Evolutionary conservation across 2,888 invertebrate genomes (phyloP).

Genomic region (Chrysotoxum bicinctum): DNA sequence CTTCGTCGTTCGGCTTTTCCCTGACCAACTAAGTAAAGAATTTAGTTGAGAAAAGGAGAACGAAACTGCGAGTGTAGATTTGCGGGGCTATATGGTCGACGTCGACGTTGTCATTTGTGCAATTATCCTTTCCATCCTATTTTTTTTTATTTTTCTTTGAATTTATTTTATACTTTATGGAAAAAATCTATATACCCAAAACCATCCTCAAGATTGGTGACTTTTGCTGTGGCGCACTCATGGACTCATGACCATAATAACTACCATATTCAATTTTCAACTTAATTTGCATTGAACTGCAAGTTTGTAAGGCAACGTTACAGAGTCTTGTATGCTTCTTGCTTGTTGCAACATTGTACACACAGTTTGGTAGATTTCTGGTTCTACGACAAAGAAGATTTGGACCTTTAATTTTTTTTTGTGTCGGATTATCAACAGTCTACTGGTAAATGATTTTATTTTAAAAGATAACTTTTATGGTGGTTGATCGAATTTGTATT

Average conservation of each 20-base stretch:
- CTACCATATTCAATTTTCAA: constrained; percentile 47
- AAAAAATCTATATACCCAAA: constrained; percentile 8
- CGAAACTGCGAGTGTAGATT: not conserved
- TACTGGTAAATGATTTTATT: not conserved
- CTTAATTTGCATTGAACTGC: constrained; percentile 57
- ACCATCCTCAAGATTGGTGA: not conserved
- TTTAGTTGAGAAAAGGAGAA: not conserved
- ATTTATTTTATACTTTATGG: constrained; percentile 41
- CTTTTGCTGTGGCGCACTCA: constrained; percentile 10
- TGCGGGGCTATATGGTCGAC: constrained; percentile 35
- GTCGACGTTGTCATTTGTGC: constrained; percentile 17
- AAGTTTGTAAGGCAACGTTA: not conserved
- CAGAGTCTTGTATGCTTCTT: not conserved
- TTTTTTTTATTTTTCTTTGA: not conserved
- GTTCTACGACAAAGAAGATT: not conserved
- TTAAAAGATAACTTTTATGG: not conserved
- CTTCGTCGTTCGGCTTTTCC: constrained; percentile 21
- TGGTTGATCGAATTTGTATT: not conserved
- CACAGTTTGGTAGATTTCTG: not conserved
- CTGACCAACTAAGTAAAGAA: constrained; percentile 14
- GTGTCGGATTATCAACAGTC: too few species aligned
- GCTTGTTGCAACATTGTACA: constrained; percentile 38
- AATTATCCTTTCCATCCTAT: constrained; percentile 58
- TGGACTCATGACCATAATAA: not conserved
- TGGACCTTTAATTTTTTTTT: not conserved